Evolutionary conservation across 2,113 vertebrate genomes (phyloP), one percentile per base, ranked within the genome.

Genomic region (Noctilio leporinus): DNA sequence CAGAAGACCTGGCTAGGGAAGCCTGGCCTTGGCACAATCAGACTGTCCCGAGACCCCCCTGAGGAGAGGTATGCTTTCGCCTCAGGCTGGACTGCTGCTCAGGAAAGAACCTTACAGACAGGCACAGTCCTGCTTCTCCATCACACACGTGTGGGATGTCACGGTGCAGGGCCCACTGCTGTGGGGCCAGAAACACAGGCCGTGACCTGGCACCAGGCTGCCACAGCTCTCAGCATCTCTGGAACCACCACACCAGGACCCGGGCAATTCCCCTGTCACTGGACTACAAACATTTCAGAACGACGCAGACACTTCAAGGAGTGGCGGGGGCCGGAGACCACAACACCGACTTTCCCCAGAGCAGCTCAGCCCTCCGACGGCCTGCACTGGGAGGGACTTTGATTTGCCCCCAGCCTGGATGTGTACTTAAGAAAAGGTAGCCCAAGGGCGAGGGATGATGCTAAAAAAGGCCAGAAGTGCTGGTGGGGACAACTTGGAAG

Each of bases 341-440:
- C 12, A n/a, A 26, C 20, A 2, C 12, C 0, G 0, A 45, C 12
- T 14, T 49, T 38, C 33, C 45, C 28, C 73, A 51, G 45, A 22
- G 30, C 47, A n/a, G 30, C 17, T 6, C 10, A 45, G 69, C 24
- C 14, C 40, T 47, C 0, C 10, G 77, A 51, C 0, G 8, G 12
- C 26, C 69, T 45, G 19, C 16, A 3, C 20, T 0, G 7, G 49
- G n/a, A 30, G 10, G 84, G 7, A 3, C 0, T 1, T 22, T 1
- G 10, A 8, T 22, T 5, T 88, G 62, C 86, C 17, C 10, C 10
- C 14, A 38, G 28, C 28, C 73, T 45, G 45, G n/a, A n/a, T 8
- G 7, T 16, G 57, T 17, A 2, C 35, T 24, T 51, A 4, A 47
- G n/a, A 59, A 43, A 7, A 4, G 7, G 40, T 20, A 59, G 35